Base-by-base conservation (phyloP, 1,140 invertebrate genomes). In the Drosophila pallidifrons region DNA sequence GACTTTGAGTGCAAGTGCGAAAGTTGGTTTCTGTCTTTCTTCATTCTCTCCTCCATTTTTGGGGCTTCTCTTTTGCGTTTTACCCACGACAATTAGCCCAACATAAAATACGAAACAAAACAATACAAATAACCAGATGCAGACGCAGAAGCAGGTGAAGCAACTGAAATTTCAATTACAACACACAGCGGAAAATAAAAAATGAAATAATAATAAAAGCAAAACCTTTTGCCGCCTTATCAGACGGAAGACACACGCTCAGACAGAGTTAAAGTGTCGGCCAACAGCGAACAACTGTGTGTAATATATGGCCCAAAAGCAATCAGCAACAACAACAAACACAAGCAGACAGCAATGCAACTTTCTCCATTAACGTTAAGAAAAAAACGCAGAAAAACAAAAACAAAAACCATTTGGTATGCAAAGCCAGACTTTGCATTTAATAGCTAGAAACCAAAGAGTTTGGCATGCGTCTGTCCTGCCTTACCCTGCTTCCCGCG, bases 91-190 rank as follows among this genome's bases (percentile, higher is more conserved):
- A 87, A 87, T 87, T 87, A 87, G 77, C 72, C 41, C 60, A 32
- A 43, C 58, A 70, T 58, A 20, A 65, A 66, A 47, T 32, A 54
- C 28, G 64, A 20, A 7, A 30, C 25, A 66, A 47, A 35, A 54
- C 28, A 68, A 15, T 11, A 38, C 16, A 70, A 35, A 49, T 74
- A 75, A 75, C 75, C 78, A 83, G 77, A 61, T 15, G 72, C 68
- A 76, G 65, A 64, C 88, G 82, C 78, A 83, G 77, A 61, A 11
- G 72, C 68, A 76, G 67, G 67, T 87, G 82, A 80, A 75, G 79
- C 79, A 87, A 88, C 76, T 72, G 68, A 82, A 87, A 88, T 85
- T 81, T 59, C 75, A 82, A 87, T 87, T 88, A 88, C 82, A 87
- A 87, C 75, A 87, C 65, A 45, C 76, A 70, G 81, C 82, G 32